phyloP scores from a whole-genome alignment of 2,797 vertebrate genomes.

The Crenichthys baileyi region DNA sequence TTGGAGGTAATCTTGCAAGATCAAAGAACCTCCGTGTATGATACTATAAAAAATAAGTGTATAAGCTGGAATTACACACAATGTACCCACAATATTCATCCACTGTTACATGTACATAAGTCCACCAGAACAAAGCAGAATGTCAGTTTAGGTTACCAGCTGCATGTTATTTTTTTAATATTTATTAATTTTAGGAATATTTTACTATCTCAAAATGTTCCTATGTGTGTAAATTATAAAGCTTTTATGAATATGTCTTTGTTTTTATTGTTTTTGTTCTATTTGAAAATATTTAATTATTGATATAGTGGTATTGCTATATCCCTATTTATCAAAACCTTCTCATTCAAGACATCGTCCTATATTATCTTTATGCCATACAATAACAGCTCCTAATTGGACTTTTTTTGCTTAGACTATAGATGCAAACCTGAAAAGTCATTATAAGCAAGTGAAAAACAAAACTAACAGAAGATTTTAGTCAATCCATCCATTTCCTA shows the following conservation, averaged over 20 bases:
- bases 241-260: not conserved
- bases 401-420: not conserved
- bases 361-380: too few relatives aligned
- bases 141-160: constrained; percentile 17
- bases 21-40: not conserved
- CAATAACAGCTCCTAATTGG: too few relatives aligned
- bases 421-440: not conserved
- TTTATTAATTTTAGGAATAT: constrained; percentile 49
- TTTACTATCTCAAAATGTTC: constrained; percentile 19
- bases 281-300: not conserved
- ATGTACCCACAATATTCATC: constrained; percentile 23
- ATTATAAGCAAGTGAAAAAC: not conserved
- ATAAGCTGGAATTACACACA: constrained; percentile 31
- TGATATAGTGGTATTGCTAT: not conserved
- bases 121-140: constrained; percentile 24
- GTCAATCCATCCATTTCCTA: too few relatives aligned
- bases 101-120: constrained; percentile 55
- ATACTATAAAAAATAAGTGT: constrained; percentile 25
- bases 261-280: not conserved
- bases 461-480: not conserved
- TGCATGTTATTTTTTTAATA: constrained; percentile 39
- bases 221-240: constrained; percentile 19
- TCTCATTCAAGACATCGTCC: not conserved
- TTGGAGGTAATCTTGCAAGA: not conserved
- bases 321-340: not conserved